These are phyloP conservation scores for Cecropterus lyciades DNA, from an alignment of 1,140 invertebrate genomes.

Conservation along the genomic window DNA sequence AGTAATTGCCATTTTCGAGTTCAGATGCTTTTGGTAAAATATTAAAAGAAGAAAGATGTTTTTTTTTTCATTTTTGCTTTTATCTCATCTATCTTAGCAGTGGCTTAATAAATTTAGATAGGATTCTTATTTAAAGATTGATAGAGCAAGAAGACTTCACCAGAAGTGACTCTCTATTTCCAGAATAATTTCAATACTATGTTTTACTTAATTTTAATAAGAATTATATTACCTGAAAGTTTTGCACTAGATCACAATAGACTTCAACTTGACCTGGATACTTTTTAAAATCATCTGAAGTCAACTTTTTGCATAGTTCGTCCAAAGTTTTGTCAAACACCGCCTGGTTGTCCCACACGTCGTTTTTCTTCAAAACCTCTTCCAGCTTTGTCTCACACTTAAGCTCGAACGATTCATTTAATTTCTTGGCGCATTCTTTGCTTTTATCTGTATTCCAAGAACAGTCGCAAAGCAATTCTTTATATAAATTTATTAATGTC, in stretches of 20 bases:
- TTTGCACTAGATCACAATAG: constrained; percentile 51
- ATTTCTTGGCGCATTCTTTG: constrained; percentile 48
- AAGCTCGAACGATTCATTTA: constrained; percentile 53
- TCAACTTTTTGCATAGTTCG: constrained; percentile 57
- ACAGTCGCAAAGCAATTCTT: constrained; percentile 51
- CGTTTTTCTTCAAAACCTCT: constrained; percentile 48
- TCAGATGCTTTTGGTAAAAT: no score
- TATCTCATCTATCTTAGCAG: no score
- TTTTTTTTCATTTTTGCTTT: no score
- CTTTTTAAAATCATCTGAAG: constrained; percentile 57
- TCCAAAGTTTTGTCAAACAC: constrained; percentile 62
- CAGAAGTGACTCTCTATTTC: no score
- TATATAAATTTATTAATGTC: constrained; percentile 55
- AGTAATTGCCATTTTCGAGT: no score
- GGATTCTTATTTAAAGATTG: no score
- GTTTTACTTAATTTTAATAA: not conserved
- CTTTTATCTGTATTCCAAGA: constrained; percentile 52
- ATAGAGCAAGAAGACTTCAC: no score
- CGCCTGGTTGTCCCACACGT: constrained; percentile 50
- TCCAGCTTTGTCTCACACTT: constrained; percentile 47
- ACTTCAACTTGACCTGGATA: constrained; percentile 67
- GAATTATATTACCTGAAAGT: constrained; percentile 49
- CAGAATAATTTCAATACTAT: no score
- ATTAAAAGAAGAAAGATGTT: no score
- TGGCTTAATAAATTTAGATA: no score